These are phyloP conservation scores for Drosophila infuscata DNA, from an alignment of 2,888 invertebrate genomes.

Conservation along the genomic window DNA sequence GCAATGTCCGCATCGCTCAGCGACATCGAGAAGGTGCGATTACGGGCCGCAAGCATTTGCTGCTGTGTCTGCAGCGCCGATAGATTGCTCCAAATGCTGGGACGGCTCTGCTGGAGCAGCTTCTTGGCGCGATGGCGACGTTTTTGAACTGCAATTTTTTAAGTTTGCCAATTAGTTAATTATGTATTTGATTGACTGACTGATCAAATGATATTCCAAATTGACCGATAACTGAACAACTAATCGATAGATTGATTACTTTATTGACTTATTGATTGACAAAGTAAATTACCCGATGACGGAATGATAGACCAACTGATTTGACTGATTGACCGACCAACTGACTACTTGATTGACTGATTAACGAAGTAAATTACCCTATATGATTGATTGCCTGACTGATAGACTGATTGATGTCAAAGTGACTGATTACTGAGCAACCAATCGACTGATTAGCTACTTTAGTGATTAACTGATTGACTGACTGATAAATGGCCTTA, in stretches of 20 bases:
- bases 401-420: background rate
- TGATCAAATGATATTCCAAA: background rate
- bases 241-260: background rate
- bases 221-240: background rate
- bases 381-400: background rate
- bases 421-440: background rate
- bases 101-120: slow-evolving; percentile 86
- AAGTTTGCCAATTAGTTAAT: background rate
- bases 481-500: background rate
- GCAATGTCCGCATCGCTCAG: slow-evolving; percentile 92
- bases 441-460: background rate
- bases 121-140: slow-evolving; percentile 90
- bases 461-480: background rate
- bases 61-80: slow-evolving; percentile 91
- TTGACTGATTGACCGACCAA: background rate
- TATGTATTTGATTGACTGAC: background rate
- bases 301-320: background rate
- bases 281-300: background rate
- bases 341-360: background rate
- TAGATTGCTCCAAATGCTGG: slow-evolving; percentile 91
- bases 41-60: slow-evolving; percentile 87
- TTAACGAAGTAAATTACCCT: background rate
- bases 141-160: slow-evolving; percentile 87
- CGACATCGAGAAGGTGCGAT: slow-evolving; percentile 91
- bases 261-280: background rate